A percentile compares a stretch with the other conserved stretches of the same genome.
Evolutionary conservation across 2,113 vertebrate genomes (phyloP).

Genomic region (Nycticorax nycticorax): DNA sequence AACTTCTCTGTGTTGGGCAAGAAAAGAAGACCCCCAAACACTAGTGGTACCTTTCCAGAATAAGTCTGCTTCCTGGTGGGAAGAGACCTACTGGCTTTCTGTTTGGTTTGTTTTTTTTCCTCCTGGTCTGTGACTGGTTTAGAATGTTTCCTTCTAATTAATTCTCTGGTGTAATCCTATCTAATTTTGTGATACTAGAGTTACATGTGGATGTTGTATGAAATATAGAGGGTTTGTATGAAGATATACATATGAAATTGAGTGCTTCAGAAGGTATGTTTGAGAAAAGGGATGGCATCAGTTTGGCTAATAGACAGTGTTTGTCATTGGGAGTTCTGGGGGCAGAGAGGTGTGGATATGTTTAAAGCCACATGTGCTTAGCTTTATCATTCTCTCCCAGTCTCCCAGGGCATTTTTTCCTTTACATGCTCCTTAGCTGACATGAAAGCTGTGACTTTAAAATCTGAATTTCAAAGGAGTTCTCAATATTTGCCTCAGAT

Average conservation of each 20-base stretch:
- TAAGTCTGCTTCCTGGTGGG: neutral
- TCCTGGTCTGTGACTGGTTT: neutral
- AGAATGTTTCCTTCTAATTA: neutral
- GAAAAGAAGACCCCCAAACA: neutral
- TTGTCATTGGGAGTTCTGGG: neutral
- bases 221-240: neutral
- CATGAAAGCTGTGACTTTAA: constrained; percentile 24
- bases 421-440: neutral
- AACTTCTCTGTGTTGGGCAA: neutral
- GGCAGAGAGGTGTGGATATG: neutral
- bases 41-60: neutral
- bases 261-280: neutral
- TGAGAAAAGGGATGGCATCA: neutral
- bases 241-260: neutral
- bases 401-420: neutral
- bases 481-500: neutral
- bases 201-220: neutral
- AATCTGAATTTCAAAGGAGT: constrained; percentile 41
- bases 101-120: neutral
- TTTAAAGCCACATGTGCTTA: neutral
- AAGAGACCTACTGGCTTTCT: neutral
- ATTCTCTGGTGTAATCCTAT: neutral
- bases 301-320: neutral
- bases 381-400: neutral
- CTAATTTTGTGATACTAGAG: neutral